Percentiles rank a stretch among this genome's conserved stretches.
Evolutionary conservation across 2,888 invertebrate species (phyloP).

Genomic region (Eumerus sabulonum): DNA sequence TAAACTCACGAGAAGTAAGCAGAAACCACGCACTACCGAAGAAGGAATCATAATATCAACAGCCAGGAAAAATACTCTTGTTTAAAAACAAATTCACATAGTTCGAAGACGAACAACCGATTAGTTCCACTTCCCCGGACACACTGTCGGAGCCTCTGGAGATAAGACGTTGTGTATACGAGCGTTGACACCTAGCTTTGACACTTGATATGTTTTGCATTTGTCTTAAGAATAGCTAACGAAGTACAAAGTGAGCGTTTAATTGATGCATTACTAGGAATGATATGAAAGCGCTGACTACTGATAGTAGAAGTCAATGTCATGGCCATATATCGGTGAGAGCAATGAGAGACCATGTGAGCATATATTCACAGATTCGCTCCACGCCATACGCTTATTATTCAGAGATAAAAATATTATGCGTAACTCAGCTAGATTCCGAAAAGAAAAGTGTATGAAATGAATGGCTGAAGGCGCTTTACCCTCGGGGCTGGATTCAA

Average conservation of each 20-base stretch:
- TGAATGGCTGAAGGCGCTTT: too few species aligned
- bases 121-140: conserved; percentile 35
- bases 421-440: not conserved
- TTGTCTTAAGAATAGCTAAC: conserved; percentile 2
- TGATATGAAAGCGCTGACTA: not conserved
- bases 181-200: conserved; percentile 6
- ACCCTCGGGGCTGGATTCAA: too few species aligned
- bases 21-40: conserved; percentile 18
- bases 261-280: conserved; percentile 7
- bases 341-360: not conserved
- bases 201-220: conserved; percentile 32
- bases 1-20: conserved; percentile 26
- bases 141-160: conserved; percentile 32
- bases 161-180: conserved; percentile 35
- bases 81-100: conserved; percentile 16
- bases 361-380: too few species aligned
- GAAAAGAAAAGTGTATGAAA: too few species aligned
- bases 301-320: conserved; percentile 39
- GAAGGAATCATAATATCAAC: conserved; percentile 23
- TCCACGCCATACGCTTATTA: conserved; percentile 6
- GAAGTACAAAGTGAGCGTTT: not conserved
- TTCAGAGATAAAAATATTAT: not conserved
- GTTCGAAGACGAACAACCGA: conserved; percentile 44
- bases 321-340: conserved; percentile 16
- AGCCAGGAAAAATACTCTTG: not conserved